Evolutionary conservation across 2,797 vertebrate genomes (phyloP).

Genomic region (Rhinogobio ventralis): DNA sequence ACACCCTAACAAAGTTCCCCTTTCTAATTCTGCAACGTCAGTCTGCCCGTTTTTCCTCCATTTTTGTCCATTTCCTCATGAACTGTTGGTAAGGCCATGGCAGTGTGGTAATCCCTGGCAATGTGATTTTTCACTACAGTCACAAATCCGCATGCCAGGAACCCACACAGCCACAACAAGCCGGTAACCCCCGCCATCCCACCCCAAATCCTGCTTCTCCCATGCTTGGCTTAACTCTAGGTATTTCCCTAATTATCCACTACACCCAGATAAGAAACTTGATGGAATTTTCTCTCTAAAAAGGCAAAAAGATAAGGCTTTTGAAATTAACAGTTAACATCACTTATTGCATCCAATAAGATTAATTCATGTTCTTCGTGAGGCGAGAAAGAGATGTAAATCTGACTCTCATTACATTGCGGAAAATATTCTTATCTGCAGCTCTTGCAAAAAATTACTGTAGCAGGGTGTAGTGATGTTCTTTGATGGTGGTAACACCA

Average conservation of each 20-base stretch:
- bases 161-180: constrained; percentile 93
- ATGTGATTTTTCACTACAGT: constrained; percentile 99
- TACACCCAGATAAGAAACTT: constrained; percentile 53
- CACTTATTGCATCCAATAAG: constrained; percentile 32
- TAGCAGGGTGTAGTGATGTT: not conserved
- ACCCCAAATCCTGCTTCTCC: constrained; percentile 64
- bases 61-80: constrained; percentile 13
- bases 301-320: constrained; percentile 24
- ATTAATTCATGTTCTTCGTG: constrained; percentile 9
- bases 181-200: not conserved
- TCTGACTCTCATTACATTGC: not conserved
- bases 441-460: not conserved
- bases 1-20: not conserved
- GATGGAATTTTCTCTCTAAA: constrained; percentile 24
- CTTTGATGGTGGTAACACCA: not conserved
- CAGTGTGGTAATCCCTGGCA: constrained; percentile 99
- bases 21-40: not conserved
- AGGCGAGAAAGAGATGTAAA: constrained; percentile 27
- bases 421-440: not conserved
- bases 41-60: not conserved
- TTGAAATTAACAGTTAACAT: constrained; percentile 27
- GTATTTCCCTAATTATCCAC: constrained; percentile 83
- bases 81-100: constrained; percentile 75
- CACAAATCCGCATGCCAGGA: constrained; percentile 99
- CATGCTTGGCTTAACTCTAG: constrained; percentile 75